These are phyloP conservation scores for Basileuterus tristriatus DNA, from an alignment of 2,797 vertebrate genomes.

Conservation along the genomic window DNA sequence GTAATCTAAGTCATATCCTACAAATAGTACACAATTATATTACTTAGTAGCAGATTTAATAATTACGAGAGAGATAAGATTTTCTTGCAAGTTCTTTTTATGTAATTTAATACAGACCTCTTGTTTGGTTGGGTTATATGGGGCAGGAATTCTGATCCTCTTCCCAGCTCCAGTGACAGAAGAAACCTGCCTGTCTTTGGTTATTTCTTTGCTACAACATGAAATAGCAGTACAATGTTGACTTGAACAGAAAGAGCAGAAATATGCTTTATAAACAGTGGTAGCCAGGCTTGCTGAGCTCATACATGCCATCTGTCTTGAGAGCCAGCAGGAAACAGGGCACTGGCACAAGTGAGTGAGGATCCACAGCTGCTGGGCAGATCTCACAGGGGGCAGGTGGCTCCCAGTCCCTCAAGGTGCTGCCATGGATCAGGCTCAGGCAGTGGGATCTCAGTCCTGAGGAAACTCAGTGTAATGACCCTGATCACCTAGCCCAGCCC, in stretches of 20 bases:
- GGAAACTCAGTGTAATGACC: neutral
- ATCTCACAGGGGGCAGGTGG: neutral
- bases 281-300: neutral
- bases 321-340: neutral
- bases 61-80: neutral
- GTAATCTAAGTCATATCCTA: neutral
- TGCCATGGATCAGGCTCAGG: neutral
- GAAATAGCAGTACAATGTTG: neutral
- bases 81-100: neutral
- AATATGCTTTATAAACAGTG: neutral
- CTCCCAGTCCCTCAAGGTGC: neutral
- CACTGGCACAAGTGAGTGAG: too few relatives aligned
- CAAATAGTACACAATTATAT: neutral
- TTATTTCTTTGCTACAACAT: neutral
- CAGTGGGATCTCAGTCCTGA: neutral
- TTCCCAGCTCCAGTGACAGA: neutral
- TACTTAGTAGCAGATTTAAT: neutral
- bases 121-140: neutral
- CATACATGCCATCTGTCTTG: fast-evolving
- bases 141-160: neutral
- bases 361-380: neutral
- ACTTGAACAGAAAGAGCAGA: neutral
- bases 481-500: neutral
- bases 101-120: neutral
- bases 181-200: neutral